Conservation (phyloP, 2,888 invertebrate genomes). For the Congeria kusceri region DNA sequence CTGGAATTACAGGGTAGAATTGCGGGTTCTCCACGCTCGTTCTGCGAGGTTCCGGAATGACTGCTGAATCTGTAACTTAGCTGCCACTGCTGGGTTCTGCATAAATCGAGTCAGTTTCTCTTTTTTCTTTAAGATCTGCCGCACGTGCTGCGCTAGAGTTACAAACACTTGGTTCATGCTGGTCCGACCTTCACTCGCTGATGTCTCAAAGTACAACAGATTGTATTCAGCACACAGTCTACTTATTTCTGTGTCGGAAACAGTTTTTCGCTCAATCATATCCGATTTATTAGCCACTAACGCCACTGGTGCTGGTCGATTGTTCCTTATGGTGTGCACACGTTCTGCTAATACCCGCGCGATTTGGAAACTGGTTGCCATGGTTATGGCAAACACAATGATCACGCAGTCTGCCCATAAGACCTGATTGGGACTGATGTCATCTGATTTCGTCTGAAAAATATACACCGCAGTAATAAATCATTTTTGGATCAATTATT, state of each 20-base stretch:
- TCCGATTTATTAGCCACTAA: slow-evolving; percentile 79
- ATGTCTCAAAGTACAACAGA: slow-evolving; percentile 70
- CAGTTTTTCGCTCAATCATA: slow-evolving; percentile 75
- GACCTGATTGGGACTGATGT: slow-evolving; percentile 69
- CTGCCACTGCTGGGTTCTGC: slow-evolving; percentile 77
- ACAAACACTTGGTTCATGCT: slow-evolving; percentile 72
- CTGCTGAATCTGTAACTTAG: slow-evolving; percentile 77
- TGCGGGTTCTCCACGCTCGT: slow-evolving; percentile 74
- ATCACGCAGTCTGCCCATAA: slow-evolving; percentile 80
- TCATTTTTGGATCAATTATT: not conserved
- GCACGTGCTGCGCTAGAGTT: slow-evolving; percentile 67
- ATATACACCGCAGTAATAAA: no score
- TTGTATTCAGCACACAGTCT: slow-evolving; percentile 71
- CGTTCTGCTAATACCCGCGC: slow-evolving; percentile 67
- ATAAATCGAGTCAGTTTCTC: slow-evolving; percentile 78
- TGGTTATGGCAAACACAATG: slow-evolving; percentile 78
- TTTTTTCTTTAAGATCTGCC: slow-evolving; percentile 70
- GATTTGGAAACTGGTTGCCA: slow-evolving; percentile 71
- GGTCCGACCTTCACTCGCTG: slow-evolving; percentile 75
- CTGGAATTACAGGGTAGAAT: slow-evolving; percentile 73
- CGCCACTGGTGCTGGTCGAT: slow-evolving; percentile 71
- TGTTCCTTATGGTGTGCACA: slow-evolving; percentile 66
- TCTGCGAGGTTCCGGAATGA: slow-evolving; percentile 77
- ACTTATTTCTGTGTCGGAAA: slow-evolving; percentile 71
- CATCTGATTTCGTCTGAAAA: slow-evolving; percentile 32